A percentile compares a stretch with the other conserved stretches of the same genome.
phyloP scores from a whole-genome alignment of 2,888 invertebrate genomes.

The Branchipolynoe longqiensis region DNA sequence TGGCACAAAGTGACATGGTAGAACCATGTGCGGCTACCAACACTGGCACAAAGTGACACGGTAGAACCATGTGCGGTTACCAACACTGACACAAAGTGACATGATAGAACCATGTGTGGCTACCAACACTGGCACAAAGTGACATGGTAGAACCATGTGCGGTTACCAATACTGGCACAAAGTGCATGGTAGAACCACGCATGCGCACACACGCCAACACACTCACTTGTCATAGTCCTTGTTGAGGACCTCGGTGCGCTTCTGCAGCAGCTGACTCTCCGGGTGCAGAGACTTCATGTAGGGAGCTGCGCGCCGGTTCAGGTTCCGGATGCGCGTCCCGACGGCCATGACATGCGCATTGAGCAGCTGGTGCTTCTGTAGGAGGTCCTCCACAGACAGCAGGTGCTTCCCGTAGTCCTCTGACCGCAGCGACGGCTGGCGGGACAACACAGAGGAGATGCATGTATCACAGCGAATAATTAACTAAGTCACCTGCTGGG shows the following conservation, averaged over 20 bases:
- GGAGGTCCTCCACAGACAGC: constrained; percentile 94
- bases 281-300: constrained; percentile 86
- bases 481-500: no score
- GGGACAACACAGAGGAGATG: no score
- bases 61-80: no score
- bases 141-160: neutral
- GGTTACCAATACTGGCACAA: neutral
- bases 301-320: constrained; percentile 96
- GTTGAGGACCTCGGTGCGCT: constrained; percentile 89
- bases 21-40: no score
- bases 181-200: no score
- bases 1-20: no score
- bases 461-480: no score
- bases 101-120: no score
- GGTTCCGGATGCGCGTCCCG: constrained; percentile 91
- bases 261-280: constrained; percentile 84
- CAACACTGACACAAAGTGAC: no score
- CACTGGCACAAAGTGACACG: no score
- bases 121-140: no score
- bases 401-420: constrained; percentile 96
- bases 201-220: no score
- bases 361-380: constrained; percentile 95
- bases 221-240: constrained; percentile 87
- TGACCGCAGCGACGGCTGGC: constrained; percentile 88
- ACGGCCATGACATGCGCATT: constrained; percentile 94